These are phyloP conservation scores for Cremastinae sp. DNA, from an alignment of 2,888 invertebrate genomes.

Conservation along the genomic window DNA sequence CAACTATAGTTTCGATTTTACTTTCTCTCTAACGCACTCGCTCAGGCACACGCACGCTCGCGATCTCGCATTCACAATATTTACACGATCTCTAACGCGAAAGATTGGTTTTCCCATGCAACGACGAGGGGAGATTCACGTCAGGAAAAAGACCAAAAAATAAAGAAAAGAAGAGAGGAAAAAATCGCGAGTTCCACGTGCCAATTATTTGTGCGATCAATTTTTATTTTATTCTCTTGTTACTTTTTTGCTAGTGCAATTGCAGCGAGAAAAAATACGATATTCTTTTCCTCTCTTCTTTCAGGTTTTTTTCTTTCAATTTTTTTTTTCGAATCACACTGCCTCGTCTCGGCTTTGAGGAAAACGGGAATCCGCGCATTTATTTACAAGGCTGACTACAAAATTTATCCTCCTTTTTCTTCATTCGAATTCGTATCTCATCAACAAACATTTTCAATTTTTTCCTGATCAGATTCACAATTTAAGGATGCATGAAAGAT, in stretches of 20 bases:
- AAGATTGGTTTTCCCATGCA: slow-evolving; percentile 20
- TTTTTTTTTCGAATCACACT: slow-evolving; percentile 1
- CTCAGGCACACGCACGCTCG: slow-evolving; percentile 20
- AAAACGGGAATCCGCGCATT: slow-evolving; percentile 31
- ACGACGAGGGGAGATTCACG: slow-evolving; percentile 31
- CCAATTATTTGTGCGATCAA: slow-evolving; percentile 31
- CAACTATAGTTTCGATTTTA: slow-evolving; percentile 28
- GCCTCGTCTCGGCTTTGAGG: slow-evolving; percentile 1
- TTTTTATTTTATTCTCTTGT: not conserved
- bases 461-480: slow-evolving; percentile 26
- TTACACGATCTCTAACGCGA: slow-evolving; percentile 46
- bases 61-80: slow-evolving; percentile 10
- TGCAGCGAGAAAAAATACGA: slow-evolving; percentile 2
- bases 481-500: too few relatives aligned
- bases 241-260: slow-evolving; percentile 20
- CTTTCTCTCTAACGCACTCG: slow-evolving; percentile 47
- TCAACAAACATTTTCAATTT: slow-evolving; percentile 26
- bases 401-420: slow-evolving; percentile 31
- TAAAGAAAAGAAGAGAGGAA: not conserved
- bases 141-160: not conserved
- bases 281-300: too few relatives aligned
- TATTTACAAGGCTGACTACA: slow-evolving; percentile 55
- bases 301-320: not conserved
- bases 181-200: slow-evolving; percentile 35
- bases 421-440: slow-evolving; percentile 37